Evolutionary conservation across 2,797 vertebrate species (phyloP).

Genomic region (Triplophysa yarkandensis): DNA sequence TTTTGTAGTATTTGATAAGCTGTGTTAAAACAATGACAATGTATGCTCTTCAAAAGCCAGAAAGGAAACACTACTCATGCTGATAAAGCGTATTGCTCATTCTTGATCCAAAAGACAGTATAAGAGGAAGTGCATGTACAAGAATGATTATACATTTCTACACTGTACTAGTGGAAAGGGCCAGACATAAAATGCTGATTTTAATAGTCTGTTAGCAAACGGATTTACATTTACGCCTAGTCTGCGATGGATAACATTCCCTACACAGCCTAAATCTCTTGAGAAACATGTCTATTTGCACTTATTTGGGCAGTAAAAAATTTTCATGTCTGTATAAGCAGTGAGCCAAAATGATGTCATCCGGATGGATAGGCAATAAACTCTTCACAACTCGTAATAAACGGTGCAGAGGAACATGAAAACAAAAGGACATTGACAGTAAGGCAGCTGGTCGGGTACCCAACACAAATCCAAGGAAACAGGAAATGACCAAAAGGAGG

Average conservation of each 20-base stretch:
- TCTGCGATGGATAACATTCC: neutral
- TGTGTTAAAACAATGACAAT: neutral
- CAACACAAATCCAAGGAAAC: conserved; percentile 75
- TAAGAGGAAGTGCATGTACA: conserved; percentile 32
- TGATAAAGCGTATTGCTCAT: neutral
- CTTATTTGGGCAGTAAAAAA: conserved; percentile 14
- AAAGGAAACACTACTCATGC: conserved; percentile 39
- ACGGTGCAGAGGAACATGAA: conserved; percentile 8
- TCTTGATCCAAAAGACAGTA: conserved; percentile 8
- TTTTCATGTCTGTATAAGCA: neutral
- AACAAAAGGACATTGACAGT: conserved; percentile 39
- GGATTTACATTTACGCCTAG: too few species aligned
- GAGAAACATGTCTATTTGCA: conserved; percentile 1
- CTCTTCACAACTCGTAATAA: neutral
- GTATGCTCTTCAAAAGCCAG: neutral
- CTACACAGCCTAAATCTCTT: neutral
- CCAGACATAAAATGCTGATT: conserved; percentile 21
- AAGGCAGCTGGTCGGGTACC: conserved; percentile 65
- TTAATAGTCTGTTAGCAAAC: conserved; percentile 13
- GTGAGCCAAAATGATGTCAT: neutral
- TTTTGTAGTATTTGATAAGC: neutral
- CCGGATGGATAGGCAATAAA: neutral
- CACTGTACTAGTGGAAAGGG: conserved; percentile 16
- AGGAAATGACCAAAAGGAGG: conserved; percentile 74
- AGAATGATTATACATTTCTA: conserved; percentile 4